Conservation (phyloP, 2,113 vertebrate species). For the Chamaetylas fuelleborni region DNA sequence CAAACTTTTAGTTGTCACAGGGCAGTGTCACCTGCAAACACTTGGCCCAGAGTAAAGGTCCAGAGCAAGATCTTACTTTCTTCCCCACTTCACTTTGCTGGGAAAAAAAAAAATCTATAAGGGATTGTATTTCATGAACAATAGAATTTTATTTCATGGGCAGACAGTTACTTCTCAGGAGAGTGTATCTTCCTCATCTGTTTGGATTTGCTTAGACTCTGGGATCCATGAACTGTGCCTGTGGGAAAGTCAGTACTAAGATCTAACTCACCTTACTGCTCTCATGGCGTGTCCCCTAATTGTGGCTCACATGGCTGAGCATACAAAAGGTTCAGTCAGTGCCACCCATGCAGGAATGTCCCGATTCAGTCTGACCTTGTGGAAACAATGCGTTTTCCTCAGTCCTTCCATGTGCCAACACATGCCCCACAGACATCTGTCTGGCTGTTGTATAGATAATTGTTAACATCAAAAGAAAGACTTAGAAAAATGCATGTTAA, state of each 20-base stretch:
- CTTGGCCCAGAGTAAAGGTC: not conserved
- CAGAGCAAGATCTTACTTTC: not conserved
- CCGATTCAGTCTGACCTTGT: not conserved
- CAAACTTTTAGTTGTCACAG: not conserved
- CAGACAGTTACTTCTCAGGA: not conserved
- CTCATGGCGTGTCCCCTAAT: fast-evolving
- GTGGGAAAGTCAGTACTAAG: not conserved
- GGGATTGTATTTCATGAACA: not conserved
- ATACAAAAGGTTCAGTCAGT: not conserved
- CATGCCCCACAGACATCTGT: not conserved
- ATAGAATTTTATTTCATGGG: not conserved
- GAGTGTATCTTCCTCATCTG: not conserved
- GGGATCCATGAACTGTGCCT: not conserved
- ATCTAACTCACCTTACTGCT: not conserved
- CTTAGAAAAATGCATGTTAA: not conserved
- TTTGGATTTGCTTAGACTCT: not conserved
- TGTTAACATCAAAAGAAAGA: not conserved
- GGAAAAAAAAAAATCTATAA: not conserved
- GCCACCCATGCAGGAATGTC: not conserved
- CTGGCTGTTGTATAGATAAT: not conserved
- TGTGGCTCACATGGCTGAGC: not conserved
- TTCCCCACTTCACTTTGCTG: not conserved
- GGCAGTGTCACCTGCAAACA: not conserved
- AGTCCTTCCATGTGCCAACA: not conserved
- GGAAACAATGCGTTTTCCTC: not conserved